Base-by-base conservation (phyloP, 37 sponge, comb jelly and placozoan genomes). In the Ephydatia muelleri region DNA sequence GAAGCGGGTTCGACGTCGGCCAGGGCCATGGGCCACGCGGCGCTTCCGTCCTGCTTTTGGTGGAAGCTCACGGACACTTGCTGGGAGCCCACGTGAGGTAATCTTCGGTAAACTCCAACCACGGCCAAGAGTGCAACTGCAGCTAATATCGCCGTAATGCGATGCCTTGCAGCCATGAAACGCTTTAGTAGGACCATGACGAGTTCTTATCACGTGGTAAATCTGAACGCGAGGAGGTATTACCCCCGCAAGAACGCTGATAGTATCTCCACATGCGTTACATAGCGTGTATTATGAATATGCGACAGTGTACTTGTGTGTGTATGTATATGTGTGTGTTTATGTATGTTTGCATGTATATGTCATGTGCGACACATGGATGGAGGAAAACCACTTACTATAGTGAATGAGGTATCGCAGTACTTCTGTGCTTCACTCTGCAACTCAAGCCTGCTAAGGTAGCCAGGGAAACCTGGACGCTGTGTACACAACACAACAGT, bases 401-500 rank as follows among this genome's bases (percentile, higher is more conserved):
- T 67, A 65, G 95, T 91, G 70, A 96, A 96, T 27, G 97, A 94
- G 0, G 87, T 38, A 40, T 94, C 97, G 83, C 82, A 92, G 75
- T 82, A 73, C 16, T 75, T 82, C 70, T 94, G 95, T 47, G 97
- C 97, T 22, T 80, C 85, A 49, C 68, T 48, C 13, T 81, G 81
- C 36, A 96, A 82, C 49, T 96, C 90, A 27, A 70, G 37, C 83
- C 94, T 96, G 40, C 40, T 68, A 85, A 96, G 69, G 73, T 84
- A 86, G 14, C 91, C 92, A 29, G 33, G 39, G 47, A 57, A 91
- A 29, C 37, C 37, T 22, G 78, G 74, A 66, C 38, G 73, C 87
- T 91, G 21, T 0, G 47, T 3, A 67, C 22, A 43, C 1, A 76
- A 75, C 12, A 80, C 3, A 68, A 26, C 3, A 11, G 29, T 4